Conservation (phyloP, 1,140 invertebrate species). For the Macrobrachium rosenbergii region DNA sequence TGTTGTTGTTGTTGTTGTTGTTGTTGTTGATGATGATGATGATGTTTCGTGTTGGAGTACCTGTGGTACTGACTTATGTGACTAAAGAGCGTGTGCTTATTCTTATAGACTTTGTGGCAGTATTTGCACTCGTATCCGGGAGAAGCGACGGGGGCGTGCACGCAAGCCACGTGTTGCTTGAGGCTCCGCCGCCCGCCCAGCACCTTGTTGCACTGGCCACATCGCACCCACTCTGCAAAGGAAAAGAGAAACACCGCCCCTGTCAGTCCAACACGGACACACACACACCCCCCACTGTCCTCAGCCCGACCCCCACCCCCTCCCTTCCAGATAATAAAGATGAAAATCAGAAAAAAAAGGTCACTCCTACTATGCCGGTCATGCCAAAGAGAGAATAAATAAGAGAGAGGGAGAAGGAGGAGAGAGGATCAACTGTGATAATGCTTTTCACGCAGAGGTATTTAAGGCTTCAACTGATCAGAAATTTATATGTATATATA, state of each 20-base stretch:
- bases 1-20: neutral
- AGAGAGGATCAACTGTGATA: no score
- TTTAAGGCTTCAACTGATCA: no score
- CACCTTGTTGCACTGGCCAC: constrained; percentile 89
- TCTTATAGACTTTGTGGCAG: constrained; percentile 58
- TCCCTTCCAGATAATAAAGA: no score
- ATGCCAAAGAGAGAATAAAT: no score
- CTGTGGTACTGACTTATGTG: constrained; percentile 59
- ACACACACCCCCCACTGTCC: neutral
- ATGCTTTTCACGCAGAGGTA: no score
- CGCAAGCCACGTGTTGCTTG: constrained; percentile 92
- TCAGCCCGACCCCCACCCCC: neutral
- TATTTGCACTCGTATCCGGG: constrained; percentile 62
- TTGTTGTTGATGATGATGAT: neutral
- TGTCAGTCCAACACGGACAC: constrained; percentile 15
- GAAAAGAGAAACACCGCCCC: constrained; percentile 44
- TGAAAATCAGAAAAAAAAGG: no score
- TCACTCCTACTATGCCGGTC: no score
- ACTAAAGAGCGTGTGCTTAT: constrained; percentile 57
- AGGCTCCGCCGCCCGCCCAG: constrained; percentile 92
- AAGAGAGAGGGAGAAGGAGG: no score
- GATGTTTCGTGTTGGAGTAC: constrained; percentile 33
- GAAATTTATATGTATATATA: no score
- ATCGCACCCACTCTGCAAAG: constrained; percentile 70
- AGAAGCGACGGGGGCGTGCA: constrained; percentile 75